phyloP scores from a whole-genome alignment of 53 echinoderm and acorn worm genomes.

The Holothuria leucospilota region DNA sequence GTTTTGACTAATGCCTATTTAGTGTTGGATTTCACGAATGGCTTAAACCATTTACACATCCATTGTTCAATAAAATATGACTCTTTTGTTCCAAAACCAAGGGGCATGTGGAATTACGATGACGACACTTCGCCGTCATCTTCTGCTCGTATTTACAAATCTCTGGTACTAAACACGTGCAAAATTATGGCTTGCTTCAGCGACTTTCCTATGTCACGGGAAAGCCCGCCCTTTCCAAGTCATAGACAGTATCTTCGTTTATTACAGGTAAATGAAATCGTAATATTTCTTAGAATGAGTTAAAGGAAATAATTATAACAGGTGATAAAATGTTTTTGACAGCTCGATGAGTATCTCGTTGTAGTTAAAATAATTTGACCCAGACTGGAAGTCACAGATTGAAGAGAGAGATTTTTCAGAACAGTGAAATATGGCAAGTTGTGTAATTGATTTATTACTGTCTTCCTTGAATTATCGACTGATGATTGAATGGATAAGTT shows the following conservation, averaged over 20 bases:
- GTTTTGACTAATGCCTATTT: too few relatives aligned
- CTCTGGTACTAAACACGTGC: slow-evolving; percentile 63
- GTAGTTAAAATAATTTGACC: too few relatives aligned
- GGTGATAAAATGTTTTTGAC: background rate
- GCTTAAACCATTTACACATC: too few relatives aligned
- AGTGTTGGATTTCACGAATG: too few relatives aligned
- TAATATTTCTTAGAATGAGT: background rate
- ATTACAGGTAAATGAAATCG: background rate
- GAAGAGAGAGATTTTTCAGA: too few relatives aligned
- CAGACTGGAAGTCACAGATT: too few relatives aligned
- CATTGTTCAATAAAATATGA: too few relatives aligned
- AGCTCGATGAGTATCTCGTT: too few relatives aligned
- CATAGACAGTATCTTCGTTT: background rate
- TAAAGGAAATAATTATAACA: background rate
- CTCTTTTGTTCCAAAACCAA: background rate
- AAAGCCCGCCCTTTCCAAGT: slow-evolving; percentile 56
- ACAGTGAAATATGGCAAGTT: too few relatives aligned
- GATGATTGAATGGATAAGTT: too few relatives aligned
- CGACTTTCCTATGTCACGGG: slow-evolving; percentile 75
- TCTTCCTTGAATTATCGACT: too few relatives aligned
- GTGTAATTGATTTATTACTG: too few relatives aligned
- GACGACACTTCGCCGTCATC: slow-evolving; percentile 39
- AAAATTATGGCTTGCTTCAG: slow-evolving; percentile 72
- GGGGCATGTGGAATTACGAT: slow-evolving; percentile 77
- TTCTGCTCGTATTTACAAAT: slow-evolving; percentile 57